Base-by-base conservation (phyloP, 2,888 invertebrate genomes). In the Cosmia pyralina region DNA sequence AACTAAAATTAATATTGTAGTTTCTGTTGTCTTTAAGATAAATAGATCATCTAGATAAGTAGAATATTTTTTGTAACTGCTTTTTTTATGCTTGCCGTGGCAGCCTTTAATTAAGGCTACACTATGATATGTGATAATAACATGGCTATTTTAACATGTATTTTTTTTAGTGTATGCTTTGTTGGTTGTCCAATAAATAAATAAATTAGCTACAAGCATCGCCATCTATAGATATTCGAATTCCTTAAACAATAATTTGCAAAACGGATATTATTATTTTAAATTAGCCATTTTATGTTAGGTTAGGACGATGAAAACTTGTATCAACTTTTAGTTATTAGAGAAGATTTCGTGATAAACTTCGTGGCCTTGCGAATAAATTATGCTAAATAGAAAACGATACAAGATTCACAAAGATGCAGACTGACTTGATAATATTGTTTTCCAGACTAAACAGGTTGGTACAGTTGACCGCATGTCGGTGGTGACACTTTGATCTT, bases 341-440 rank as follows among this genome's bases (percentile, higher is more conserved):
- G 17, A 67, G 19, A 63, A 62, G 11, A 57, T 68, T 44, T 63
- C 17, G 5, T 34, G 46, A 57, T 77, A 55, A 65, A 66, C 38
- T 60, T 57, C 11, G 19, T 53, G 53, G 5, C 53, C 38, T 58
- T 74, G 67, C 11, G 75, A 75, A 84, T 84, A 75, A 84, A 78
- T 83, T 71, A 83, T 83, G 77, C 41, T 66, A 83, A 75, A 59
- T 57, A 69, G 38, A 52, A 74, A 70, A 78, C 38, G 53, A 67
- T 22, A 68, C 53, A 52, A 58, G 46, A 59, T 52, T 70, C 15
- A 50, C 59, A 46, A 78, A 68, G 28, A 4, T 64, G 58, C n/a
- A 73, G 58, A 48, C 46, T 53, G n/a, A 6, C 2, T 52, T n/a
- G 11, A 1, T n/a, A 52, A 11, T n/a, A n/a, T n/a, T n/a, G 13